Conservation (phyloP, 2,113 vertebrate species). For the Nasalis larvatus region DNA sequence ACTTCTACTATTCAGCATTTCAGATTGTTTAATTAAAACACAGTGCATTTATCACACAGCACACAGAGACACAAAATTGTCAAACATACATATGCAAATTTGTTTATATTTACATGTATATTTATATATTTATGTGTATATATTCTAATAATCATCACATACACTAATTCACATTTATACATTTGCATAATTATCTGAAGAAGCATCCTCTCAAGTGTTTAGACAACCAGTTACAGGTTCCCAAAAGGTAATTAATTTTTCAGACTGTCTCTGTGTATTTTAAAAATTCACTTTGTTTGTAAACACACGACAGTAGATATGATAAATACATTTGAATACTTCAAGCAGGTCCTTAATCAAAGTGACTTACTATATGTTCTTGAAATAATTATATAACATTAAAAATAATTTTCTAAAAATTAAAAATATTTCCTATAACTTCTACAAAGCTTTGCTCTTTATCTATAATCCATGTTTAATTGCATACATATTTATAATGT, state of each 20-base stretch:
- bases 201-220: not conserved
- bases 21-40: not conserved
- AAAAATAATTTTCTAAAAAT: not conserved
- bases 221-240: not conserved
- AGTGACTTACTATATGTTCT: not conserved
- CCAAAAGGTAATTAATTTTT: not conserved
- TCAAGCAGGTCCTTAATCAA: not conserved
- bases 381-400: slow-evolving; percentile 1
- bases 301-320: not conserved
- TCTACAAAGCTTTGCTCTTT: not conserved
- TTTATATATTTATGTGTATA: not conserved
- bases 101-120: not conserved
- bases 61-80: not conserved
- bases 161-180: not conserved
- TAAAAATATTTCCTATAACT: not conserved
- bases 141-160: not conserved
- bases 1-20: fast-evolving
- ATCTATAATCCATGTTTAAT: not conserved
- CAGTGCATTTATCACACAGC: not conserved
- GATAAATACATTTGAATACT: not conserved
- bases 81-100: not conserved
- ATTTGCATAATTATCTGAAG: not conserved
- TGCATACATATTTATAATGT: not conserved
- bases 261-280: not conserved
- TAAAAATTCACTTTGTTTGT: not conserved